A percentile compares a stretch with the other conserved stretches of the same genome.
Conservation (phyloP, 2,113 vertebrate genomes). For the Anolis sagrei region DNA sequence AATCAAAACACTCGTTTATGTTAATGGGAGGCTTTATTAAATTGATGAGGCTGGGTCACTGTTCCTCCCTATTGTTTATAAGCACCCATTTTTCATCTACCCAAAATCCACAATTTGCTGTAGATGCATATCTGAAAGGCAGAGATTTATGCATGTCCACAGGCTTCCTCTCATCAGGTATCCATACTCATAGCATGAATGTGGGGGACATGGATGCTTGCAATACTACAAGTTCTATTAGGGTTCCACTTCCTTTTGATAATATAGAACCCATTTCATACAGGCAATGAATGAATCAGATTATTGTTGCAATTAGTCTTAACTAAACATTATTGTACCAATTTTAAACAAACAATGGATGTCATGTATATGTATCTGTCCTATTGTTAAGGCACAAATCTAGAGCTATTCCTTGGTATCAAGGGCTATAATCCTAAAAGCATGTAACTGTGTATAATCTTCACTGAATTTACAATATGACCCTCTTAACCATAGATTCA, state of each 20-base stretch:
- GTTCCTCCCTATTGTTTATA: not conserved
- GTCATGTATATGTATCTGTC: not conserved
- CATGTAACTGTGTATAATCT: not conserved
- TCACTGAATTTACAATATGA: not conserved
- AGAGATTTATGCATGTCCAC: not conserved
- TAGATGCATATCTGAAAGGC: not conserved
- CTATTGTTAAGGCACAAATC: too few relatives aligned
- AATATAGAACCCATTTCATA: not conserved
- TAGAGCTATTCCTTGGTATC: constrained; percentile 3
- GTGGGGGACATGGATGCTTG: not conserved
- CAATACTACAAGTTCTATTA: not conserved
- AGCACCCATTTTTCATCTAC: not conserved
- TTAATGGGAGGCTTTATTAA: not conserved
- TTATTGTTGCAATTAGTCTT: not conserved
- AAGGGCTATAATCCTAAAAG: not conserved
- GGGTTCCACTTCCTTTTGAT: not conserved
- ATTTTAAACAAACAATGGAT: not conserved
- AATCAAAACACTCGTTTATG: not conserved
- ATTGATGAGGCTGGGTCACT: not conserved
- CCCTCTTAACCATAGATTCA: too few relatives aligned
- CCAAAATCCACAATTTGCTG: not conserved
- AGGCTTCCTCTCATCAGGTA: not conserved
- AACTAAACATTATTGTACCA: too few relatives aligned
- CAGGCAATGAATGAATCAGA: too few relatives aligned
- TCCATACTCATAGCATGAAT: not conserved